Evolutionary conservation across 2,797 vertebrate genomes (phyloP), one percentile per base, ranked within the genome.

Genomic region (Nannoperca obscura): DNA sequence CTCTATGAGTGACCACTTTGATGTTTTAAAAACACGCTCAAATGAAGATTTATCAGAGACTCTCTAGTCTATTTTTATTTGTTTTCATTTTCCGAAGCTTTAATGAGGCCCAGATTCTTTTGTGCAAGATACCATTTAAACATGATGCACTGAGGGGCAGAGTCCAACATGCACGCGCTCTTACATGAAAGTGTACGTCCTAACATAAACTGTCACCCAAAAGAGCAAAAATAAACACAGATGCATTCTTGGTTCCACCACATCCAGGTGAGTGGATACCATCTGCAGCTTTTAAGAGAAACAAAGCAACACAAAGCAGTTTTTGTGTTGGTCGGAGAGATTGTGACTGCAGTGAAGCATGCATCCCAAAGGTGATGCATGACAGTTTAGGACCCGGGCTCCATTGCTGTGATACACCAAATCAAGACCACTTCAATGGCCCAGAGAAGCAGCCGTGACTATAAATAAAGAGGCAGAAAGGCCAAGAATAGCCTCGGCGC

Each of bases 401-500:
- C 64, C 61, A 60, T 75, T 82, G 74, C 88, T 79, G 81, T 84
- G 88, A 89, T 88, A 88, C 82, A 90, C 88, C 80, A 91, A 83
- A 85, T 91, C 83, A 87, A 91, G 87, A 90, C 84, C 84, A 89
- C 90, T 92, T 91, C 91, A 95, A 92, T 91, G 94, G 93, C 92
- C 93, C 86, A 86, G 86, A 92, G 91, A 94, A 89, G 85, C 83
- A 91, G 90, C 76, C 87, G 74, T 92, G 87, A 92, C 94, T 95
- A 94, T 94, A 95, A 94, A 94, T 94, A 95, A 92, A 82, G 80
- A 84, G 84, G 82, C 85, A 88, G 89, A 89, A 88, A 81, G 81
- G 89, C 93, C 94, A 94, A 95, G 92, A 95, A 95, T 94, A 95
- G 92, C 94, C 84, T 87, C 80, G 64, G 91, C 84, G 81, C 91